Percentiles rank a stretch among this genome's conserved stretches.
Evolutionary conservation across 1,140 invertebrate species (phyloP).

Genomic region (Tetragonula clypearis): DNA sequence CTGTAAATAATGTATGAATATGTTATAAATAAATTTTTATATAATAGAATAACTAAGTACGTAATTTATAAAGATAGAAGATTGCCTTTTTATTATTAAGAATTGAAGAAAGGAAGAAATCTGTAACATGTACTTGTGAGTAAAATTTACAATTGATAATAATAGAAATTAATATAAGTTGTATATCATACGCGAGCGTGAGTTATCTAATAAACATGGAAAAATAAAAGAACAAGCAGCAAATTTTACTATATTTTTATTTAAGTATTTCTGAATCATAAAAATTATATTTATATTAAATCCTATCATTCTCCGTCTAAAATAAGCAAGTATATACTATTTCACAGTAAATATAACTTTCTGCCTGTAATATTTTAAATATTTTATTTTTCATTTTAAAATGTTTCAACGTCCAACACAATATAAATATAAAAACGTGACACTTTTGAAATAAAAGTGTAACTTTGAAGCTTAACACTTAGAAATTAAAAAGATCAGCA

Average conservation of each 20-base stretch:
- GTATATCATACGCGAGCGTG: not conserved
- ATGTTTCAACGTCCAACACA: slow-evolving; percentile 7
- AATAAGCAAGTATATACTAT: not conserved
- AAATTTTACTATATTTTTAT: not conserved
- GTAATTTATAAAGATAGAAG: not conserved
- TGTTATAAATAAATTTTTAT: slow-evolving; percentile 8
- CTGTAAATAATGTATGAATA: slow-evolving; percentile 6
- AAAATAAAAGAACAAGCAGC: not conserved
- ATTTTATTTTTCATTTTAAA: slow-evolving; percentile 18
- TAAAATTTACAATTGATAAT: no score
- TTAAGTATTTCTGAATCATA: not conserved
- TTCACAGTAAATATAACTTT: not conserved
- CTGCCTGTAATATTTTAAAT: not conserved
- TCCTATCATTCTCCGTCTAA: not conserved
- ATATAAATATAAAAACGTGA: slow-evolving; percentile 33
- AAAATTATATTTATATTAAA: not conserved
- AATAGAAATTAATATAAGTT: not conserved
- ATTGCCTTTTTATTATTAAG: not conserved
- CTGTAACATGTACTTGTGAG: not conserved
- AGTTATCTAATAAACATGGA: not conserved
- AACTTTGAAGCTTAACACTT: not conserved
- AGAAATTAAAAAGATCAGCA: not conserved
- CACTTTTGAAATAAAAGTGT: not conserved
- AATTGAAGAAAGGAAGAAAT: not conserved
- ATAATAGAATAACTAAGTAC: not conserved